Evolutionary conservation across 2,113 vertebrate genomes (phyloP).

Genomic region (Mastomys coucha): DNA sequence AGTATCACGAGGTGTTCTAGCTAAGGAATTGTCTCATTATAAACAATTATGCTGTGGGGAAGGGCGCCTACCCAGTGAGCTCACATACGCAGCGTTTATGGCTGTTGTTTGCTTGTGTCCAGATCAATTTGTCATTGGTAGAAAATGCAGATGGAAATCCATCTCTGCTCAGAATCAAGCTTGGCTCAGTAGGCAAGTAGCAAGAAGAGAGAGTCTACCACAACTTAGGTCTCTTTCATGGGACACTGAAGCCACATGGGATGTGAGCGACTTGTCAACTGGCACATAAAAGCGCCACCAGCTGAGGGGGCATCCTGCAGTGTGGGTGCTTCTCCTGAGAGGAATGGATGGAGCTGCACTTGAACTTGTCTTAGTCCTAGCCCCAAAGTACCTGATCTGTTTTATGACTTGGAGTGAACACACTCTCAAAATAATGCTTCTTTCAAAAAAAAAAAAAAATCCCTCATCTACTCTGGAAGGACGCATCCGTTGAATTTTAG

Average conservation of each 20-base stretch:
- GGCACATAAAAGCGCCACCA: not conserved
- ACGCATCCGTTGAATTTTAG: not conserved
- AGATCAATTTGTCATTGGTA: not conserved
- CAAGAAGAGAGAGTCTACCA: not conserved
- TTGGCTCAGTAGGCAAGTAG: not conserved
- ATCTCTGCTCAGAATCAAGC: not conserved
- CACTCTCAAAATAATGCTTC: not conserved
- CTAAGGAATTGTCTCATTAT: not conserved
- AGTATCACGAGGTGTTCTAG: not conserved
- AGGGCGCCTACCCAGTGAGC: not conserved
- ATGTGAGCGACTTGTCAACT: not conserved
- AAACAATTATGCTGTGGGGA: not conserved
- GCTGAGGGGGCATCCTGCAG: not conserved
- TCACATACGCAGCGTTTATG: not conserved
- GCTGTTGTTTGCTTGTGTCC: not conserved
- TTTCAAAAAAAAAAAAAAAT: not conserved
- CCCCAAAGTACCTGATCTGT: not conserved
- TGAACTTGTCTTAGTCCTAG: not conserved
- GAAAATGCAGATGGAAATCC: not conserved
- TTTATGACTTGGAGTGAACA: conserved; percentile 26
- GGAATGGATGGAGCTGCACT: not conserved
- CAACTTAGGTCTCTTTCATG: not conserved
- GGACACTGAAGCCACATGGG: not conserved
- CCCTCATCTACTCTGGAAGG: not conserved
- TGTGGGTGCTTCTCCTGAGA: not conserved